phyloP scores from a whole-genome alignment of 2,113 vertebrate species.

The Muscicapa adusta region DNA sequence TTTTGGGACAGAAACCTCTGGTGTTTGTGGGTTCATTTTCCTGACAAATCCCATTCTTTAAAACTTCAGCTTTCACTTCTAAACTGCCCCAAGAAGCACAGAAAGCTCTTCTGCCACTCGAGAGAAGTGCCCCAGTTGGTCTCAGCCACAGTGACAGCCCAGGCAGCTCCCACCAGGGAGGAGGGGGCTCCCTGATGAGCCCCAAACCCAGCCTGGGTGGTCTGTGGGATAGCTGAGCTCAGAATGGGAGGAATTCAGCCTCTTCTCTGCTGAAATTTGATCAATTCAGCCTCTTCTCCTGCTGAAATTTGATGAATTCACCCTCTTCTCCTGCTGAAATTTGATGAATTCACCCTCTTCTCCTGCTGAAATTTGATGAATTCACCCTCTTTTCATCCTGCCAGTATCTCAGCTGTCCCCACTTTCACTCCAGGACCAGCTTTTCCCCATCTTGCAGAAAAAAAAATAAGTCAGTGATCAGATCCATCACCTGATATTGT shows the following conservation, averaged over 20 bases:
- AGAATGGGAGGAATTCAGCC: not conserved
- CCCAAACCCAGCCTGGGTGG: not conserved
- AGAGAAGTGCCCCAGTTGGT: not conserved
- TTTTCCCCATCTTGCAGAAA: not conserved
- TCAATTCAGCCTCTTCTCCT: not conserved
- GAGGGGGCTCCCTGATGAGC: not conserved
- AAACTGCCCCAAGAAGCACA: too few species aligned
- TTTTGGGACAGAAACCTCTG: too few species aligned
- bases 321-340: not conserved
- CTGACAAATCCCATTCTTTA: too few species aligned
- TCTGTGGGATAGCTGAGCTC: not conserved
- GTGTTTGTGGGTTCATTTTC: too few species aligned
- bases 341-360: not conserved
- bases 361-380: not conserved
- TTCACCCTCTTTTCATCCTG: not conserved
- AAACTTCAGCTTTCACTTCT: not conserved
- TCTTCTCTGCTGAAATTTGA: not conserved
- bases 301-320: not conserved
- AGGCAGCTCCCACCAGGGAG: not conserved
- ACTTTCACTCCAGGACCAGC: not conserved
- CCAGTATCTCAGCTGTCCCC: not conserved
- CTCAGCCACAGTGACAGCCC: not conserved
- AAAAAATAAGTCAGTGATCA: not conserved
- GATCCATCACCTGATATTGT: not conserved
- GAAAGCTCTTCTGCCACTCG: accelerated